These are phyloP conservation scores for Morone saxatilis DNA, from an alignment of 2,113 vertebrate species.

Conservation along the genomic window DNA sequence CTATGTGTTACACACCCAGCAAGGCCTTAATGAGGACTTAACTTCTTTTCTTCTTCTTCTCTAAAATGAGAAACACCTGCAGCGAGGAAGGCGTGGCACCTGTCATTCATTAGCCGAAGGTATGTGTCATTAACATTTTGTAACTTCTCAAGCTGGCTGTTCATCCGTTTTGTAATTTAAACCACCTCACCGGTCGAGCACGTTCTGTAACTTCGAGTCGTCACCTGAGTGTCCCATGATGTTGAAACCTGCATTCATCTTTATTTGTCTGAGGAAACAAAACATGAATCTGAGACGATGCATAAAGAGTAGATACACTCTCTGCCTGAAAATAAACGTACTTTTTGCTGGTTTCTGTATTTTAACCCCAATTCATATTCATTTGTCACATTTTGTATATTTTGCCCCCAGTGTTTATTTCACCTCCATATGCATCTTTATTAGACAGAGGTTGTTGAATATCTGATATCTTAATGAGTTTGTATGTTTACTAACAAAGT, in stretches of 20 bases:
- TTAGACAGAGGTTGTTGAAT: neutral
- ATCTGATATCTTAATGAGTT: neutral
- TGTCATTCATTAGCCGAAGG: neutral
- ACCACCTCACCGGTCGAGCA: conserved; percentile 31
- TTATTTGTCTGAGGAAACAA: conserved; percentile 31
- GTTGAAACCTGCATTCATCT: neutral
- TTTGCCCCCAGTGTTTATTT: neutral
- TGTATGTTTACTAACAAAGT: too few species aligned
- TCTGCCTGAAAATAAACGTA: neutral
- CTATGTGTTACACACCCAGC: neutral
- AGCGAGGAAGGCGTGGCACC: conserved; percentile 16
- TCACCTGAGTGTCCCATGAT: conserved; percentile 47
- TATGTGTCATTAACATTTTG: conserved; percentile 18
- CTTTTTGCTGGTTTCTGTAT: too few species aligned
- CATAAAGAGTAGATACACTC: neutral
- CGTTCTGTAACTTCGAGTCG: conserved; percentile 41
- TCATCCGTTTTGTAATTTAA: conserved; percentile 4
- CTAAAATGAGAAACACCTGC: neutral
- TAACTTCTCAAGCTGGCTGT: neutral
- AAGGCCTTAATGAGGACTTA: neutral
- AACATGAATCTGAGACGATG: neutral
- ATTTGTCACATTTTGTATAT: neutral
- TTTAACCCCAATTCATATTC: neutral
- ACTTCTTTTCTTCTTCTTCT: neutral
- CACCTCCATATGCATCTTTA: neutral